A percentile compares a stretch with the other conserved stretches of the same genome.
phyloP scores from a whole-genome alignment of 1,140 invertebrate species.

The Drosophila pseudoananassae region DNA sequence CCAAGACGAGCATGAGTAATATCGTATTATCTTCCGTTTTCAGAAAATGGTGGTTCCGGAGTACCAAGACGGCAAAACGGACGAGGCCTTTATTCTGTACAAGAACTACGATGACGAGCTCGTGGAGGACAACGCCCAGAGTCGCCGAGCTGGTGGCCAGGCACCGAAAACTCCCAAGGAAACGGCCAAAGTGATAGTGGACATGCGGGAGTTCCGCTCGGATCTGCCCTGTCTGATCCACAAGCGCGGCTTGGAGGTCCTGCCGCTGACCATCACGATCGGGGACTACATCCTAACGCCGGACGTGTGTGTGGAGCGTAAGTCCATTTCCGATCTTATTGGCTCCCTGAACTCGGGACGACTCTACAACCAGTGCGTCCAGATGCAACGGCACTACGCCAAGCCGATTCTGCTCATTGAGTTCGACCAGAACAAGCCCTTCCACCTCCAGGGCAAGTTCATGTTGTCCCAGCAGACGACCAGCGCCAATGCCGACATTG shows the following conservation, averaged over 20 bases:
- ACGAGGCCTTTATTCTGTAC: constrained; percentile 87
- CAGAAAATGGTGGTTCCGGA: constrained; percentile 96
- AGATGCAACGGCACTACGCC: constrained; percentile 94
- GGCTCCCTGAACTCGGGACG: constrained; percentile 97
- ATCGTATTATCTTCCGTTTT: constrained; percentile 46
- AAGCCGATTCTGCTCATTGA: constrained; percentile 97
- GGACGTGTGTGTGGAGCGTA: constrained; percentile 98
- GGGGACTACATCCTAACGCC: constrained; percentile 99
- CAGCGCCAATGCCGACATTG: constrained; percentile 90
- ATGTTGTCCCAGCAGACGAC: constrained; percentile 88
- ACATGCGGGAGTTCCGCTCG: constrained; percentile 99
- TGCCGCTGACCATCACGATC: constrained; percentile 95
- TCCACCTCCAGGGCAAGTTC: constrained; percentile 93
- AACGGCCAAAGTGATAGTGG: constrained; percentile 92
- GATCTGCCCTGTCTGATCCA: constrained; percentile 98
- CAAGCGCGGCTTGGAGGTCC: constrained; percentile 95
- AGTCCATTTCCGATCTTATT: constrained; percentile 98
- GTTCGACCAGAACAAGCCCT: constrained; percentile 97
- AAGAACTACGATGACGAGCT: constrained; percentile 83
- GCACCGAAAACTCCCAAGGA: constrained; percentile 61
- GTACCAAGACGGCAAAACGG: constrained; percentile 94
- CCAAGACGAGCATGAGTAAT: neutral
- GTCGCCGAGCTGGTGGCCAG: constrained; percentile 88
- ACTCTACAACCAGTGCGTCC: constrained; percentile 96
- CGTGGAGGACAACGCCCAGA: constrained; percentile 84